Evolutionary conservation across 2,113 vertebrate species (phyloP).

Genomic region (Sceloporus undulatus): DNA sequence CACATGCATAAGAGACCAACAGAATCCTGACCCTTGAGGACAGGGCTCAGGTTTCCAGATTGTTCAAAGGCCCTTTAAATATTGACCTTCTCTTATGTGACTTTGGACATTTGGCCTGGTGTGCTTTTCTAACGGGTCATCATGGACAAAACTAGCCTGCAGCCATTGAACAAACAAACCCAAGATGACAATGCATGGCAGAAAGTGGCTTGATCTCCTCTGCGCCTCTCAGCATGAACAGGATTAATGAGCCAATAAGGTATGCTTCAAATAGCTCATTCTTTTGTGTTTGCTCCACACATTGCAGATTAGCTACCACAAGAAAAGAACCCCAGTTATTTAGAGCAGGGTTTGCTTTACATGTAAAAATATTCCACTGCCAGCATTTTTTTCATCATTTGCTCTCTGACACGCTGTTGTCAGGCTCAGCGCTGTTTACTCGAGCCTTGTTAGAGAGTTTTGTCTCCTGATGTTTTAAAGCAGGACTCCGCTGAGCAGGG

Average conservation of each 20-base stretch:
- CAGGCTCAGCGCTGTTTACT: background rate
- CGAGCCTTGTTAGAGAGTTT: background rate
- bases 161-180: background rate
- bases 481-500: background rate
- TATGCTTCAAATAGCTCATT: background rate
- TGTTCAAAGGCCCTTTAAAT: too few relatives aligned
- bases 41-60: background rate
- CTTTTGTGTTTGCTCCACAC: background rate
- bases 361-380: background rate
- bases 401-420: background rate
- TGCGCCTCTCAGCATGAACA: background rate
- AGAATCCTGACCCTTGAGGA: too few relatives aligned
- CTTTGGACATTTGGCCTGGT: background rate
- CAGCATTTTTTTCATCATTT: background rate
- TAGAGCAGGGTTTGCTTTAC: background rate
- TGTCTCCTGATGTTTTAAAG: slow-evolving; percentile 12
- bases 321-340: background rate
- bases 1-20: too few relatives aligned
- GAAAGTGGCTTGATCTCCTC: background rate
- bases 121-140: background rate
- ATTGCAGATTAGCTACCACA: background rate
- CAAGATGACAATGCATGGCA: background rate
- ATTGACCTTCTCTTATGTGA: too few relatives aligned
- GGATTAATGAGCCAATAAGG: slow-evolving; percentile 2
- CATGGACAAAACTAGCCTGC: background rate